Evolutionary conservation across 2,888 invertebrate genomes (phyloP).

Genomic region (Carpatolechia fugitivella): DNA sequence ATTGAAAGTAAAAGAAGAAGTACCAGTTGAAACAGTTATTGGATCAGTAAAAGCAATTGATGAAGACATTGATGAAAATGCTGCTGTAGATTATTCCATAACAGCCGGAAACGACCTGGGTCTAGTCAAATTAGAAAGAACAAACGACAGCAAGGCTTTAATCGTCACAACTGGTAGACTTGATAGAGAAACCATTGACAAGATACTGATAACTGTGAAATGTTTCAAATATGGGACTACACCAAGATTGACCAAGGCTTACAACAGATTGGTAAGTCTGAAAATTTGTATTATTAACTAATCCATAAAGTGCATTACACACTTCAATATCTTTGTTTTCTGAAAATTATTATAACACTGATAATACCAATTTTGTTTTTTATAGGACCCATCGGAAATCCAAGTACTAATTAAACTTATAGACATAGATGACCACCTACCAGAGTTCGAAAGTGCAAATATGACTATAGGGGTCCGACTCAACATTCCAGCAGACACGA

Average conservation of each 20-base stretch:
- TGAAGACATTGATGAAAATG: slow-evolving; percentile 86
- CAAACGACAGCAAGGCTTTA: slow-evolving; percentile 81
- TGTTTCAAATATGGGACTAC: slow-evolving; percentile 81
- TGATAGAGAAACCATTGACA: slow-evolving; percentile 81
- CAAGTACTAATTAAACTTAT: slow-evolving; percentile 81
- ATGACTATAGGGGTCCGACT: slow-evolving; percentile 85
- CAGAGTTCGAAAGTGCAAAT: slow-evolving; percentile 81
- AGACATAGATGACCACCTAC: slow-evolving; percentile 88
- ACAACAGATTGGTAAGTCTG: slow-evolving; percentile 78
- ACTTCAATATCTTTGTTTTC: too few relatives aligned
- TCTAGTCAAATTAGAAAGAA: slow-evolving; percentile 80
- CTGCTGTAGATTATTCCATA: slow-evolving; percentile 86
- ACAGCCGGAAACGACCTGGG: slow-evolving; percentile 86
- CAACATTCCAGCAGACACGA: slow-evolving; percentile 86
- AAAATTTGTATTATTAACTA: background rate
- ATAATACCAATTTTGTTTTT: slow-evolving; percentile 25
- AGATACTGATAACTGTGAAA: slow-evolving; percentile 82
- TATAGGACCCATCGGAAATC: slow-evolving; percentile 83
- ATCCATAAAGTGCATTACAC: background rate
- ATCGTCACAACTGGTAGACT: slow-evolving; percentile 81
- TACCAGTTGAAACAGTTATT: slow-evolving; percentile 81
- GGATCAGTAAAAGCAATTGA: slow-evolving; percentile 85
- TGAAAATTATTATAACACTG: too few relatives aligned
- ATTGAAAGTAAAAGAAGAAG: slow-evolving; percentile 83
- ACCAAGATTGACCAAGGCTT: slow-evolving; percentile 70